A percentile compares a stretch with the other conserved stretches of the same genome.
phyloP scores from a whole-genome alignment of 2,797 vertebrate species.

The Oreochromis mossambicus region DNA sequence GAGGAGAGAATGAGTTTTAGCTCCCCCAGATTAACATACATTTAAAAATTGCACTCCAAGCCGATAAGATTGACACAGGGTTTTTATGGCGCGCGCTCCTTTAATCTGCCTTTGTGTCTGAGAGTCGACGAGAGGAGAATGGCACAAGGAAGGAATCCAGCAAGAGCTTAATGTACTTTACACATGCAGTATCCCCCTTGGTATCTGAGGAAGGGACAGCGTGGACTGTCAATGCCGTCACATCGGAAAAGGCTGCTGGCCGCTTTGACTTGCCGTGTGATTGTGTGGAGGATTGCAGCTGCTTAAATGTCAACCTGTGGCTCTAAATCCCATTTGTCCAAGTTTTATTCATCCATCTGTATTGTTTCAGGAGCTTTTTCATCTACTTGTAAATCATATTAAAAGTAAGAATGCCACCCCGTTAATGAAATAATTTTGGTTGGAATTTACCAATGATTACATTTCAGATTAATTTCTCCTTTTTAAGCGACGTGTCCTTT shows the following conservation, averaged over 20 bases:
- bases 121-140: conserved; percentile 66
- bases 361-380: background rate
- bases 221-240: conserved; percentile 36
- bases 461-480: background rate
- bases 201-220: conserved; percentile 37
- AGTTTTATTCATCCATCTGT: background rate
- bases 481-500: background rate
- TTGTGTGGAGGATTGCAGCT: conserved; percentile 20
- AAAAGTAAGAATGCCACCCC: background rate
- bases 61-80: conserved; percentile 79
- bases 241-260: conserved; percentile 1
- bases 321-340: background rate
- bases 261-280: background rate
- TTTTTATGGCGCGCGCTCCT: conserved; percentile 67
- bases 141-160: conserved; percentile 66
- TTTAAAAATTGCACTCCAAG: conserved; percentile 78
- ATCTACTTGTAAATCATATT: background rate
- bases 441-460: background rate
- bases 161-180: conserved; percentile 68
- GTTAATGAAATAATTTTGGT: background rate
- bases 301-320: conserved; percentile 38
- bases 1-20: conserved; percentile 70
- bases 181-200: conserved; percentile 57
- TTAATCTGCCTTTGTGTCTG: conserved; percentile 75
- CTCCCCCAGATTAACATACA: conserved; percentile 79